Conservation (phyloP, 2,797 vertebrate genomes). For the Eupleurogrammus muticus region DNA sequence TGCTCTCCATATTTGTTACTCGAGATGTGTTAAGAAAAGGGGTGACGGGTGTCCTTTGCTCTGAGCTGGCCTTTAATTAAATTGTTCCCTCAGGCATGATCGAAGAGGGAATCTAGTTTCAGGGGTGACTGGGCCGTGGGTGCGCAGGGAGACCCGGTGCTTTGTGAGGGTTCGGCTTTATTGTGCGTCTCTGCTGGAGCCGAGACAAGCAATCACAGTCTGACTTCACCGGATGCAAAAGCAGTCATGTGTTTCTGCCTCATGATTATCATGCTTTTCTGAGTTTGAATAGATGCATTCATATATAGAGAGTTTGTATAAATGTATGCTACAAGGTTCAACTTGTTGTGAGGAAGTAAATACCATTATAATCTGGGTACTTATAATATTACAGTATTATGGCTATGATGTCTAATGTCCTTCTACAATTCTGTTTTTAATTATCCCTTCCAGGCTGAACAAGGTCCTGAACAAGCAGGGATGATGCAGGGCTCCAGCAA, state of each 20-base stretch:
- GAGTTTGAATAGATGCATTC: too few relatives aligned
- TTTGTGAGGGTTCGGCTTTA: slow-evolving; percentile 42
- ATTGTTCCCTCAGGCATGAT: slow-evolving; percentile 82
- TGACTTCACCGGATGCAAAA: slow-evolving; percentile 35
- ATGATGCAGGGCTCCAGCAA: too few relatives aligned
- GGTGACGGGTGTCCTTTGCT: slow-evolving; percentile 71
- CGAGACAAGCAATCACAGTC: slow-evolving; percentile 34
- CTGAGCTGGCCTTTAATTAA: slow-evolving; percentile 79
- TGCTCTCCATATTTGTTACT: slow-evolving; percentile 63
- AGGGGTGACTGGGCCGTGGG: slow-evolving; percentile 71
- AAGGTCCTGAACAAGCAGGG: too few relatives aligned
- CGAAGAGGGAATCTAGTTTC: slow-evolving; percentile 79
- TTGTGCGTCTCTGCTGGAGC: slow-evolving; percentile 56
- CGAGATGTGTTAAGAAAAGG: slow-evolving; percentile 55
- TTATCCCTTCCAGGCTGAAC: too few relatives aligned
- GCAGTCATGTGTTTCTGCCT: slow-evolving; percentile 23
- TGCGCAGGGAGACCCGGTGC: slow-evolving; percentile 41
- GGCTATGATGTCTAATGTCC: too few relatives aligned
- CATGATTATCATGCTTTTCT: too few relatives aligned
- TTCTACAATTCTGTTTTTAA: too few relatives aligned
- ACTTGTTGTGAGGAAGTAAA: too few relatives aligned
- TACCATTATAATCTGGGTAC: too few relatives aligned
- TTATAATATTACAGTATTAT: too few relatives aligned
- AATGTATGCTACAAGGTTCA: too few relatives aligned
- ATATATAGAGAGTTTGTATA: too few relatives aligned